Evolutionary conservation across 2,888 invertebrate species (phyloP), one percentile per base, ranked within the genome.

Genomic region (Cephus spinipes): DNA sequence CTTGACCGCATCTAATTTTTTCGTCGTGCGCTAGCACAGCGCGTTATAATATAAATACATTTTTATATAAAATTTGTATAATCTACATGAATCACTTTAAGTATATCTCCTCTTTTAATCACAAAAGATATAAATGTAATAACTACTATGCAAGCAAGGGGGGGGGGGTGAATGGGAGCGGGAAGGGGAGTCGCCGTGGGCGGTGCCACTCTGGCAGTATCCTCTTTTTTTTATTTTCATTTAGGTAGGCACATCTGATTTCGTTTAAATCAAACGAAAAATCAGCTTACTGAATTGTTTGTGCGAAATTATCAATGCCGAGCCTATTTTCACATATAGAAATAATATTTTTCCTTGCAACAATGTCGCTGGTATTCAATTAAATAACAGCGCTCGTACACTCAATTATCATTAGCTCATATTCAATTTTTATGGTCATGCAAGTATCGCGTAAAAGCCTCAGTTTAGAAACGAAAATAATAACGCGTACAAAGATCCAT

Each of bases 61-160:
- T 85, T 87, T 83, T 85, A 86, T 88, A 89, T 85, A 89, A 88
- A 89, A 88, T 87, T 88, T 89, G 84, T 87, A 87, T 89, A 88
- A 85, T 87, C 87, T 89, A 89, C 86, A 85, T 85, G 86, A 88
- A 88, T 88, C 88, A 86, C 87, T 86, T 86, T 85, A 87, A 88
- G 86, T 88, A 87, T 81, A 79, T 80, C 79, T 79, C 83, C 80
- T 85, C 81, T 83, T 85, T 83, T 82, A 88, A 88, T 88, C 86
- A 86, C 87, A 89, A 88, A 87, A 84, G 84, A 88, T 89, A 88
- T 81, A 88, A 86, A 86, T 85, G 84, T 89, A 87, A 84, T 86
- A 84, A 87, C 83, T 84, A 85, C 87, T 87, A 87, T 83, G 82
- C 83, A 88, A 88, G 88, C 87, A 82, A 82, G 85, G 71, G 83